A percentile compares a stretch with the other conserved stretches of the same genome.
phyloP scores from a whole-genome alignment of 2,888 invertebrate genomes.

The Trichopoda pennipes region DNA sequence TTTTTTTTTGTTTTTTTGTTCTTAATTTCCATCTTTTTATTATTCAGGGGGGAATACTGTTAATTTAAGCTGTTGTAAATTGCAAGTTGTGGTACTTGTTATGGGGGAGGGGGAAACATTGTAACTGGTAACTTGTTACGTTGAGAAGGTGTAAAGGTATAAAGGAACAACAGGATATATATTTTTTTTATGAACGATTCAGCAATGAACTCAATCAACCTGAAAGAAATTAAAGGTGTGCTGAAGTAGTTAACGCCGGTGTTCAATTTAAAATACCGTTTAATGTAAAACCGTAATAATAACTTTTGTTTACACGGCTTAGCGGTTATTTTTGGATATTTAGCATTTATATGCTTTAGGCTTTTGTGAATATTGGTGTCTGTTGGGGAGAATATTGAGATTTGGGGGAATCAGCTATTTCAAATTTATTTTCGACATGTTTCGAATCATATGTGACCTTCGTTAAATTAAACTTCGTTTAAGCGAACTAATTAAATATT shows the following conservation, averaged over 20 bases:
- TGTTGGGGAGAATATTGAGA: background rate
- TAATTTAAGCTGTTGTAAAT: conserved; percentile 44
- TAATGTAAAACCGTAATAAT: conserved; percentile 53
- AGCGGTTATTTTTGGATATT: conserved; percentile 19
- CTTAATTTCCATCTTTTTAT: background rate
- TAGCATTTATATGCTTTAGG: conserved; percentile 21
- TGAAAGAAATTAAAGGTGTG: conserved; percentile 56
- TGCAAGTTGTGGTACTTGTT: conserved; percentile 21
- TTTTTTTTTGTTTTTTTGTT: background rate
- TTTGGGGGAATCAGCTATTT: background rate
- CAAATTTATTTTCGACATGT: no score
- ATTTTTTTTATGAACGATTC: conserved; percentile 14
- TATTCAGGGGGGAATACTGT: conserved; percentile 26
- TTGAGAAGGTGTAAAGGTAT: background rate
- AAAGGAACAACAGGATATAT: conserved; percentile 49
- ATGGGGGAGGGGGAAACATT: conserved; percentile 24
- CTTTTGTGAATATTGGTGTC: conserved; percentile 9
- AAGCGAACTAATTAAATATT: no score
- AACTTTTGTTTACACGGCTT: conserved; percentile 35
- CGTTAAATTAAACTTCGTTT: no score
- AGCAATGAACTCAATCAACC: conserved; percentile 44
- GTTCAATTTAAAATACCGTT: conserved; percentile 53
- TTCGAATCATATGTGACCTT: no score
- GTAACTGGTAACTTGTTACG: conserved; percentile 22
- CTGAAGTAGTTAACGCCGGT: conserved; percentile 42